phyloP scores from a whole-genome alignment of 2,888 invertebrate species.

The Dorcus parallelipipedus region DNA sequence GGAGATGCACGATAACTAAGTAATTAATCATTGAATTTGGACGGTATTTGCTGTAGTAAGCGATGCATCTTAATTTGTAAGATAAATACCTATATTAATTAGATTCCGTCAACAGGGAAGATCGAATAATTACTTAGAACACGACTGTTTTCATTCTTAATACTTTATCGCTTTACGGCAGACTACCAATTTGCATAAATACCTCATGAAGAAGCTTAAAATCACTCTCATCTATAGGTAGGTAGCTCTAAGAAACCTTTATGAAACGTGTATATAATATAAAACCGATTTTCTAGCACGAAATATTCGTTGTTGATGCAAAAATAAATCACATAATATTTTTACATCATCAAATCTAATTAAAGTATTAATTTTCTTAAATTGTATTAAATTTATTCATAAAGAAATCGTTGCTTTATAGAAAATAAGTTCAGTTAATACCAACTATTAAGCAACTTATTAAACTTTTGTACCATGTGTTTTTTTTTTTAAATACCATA shows the following conservation, averaged over 20 bases:
- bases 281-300: no score
- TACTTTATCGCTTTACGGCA: constrained; percentile 47
- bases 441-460: no score
- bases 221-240: constrained; percentile 14
- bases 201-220: constrained; percentile 30
- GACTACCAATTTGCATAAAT: constrained; percentile 46
- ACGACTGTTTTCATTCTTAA: constrained; percentile 48
- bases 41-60: constrained; percentile 47
- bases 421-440: no score
- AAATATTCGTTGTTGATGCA: no score
- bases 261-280: no score
- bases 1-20: constrained; percentile 26
- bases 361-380: no score
- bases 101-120: constrained; percentile 48
- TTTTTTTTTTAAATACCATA: no score
- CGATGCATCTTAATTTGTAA: constrained; percentile 49
- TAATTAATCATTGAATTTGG: constrained; percentile 48
- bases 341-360: no score
- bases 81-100: constrained; percentile 50
- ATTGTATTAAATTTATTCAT: no score
- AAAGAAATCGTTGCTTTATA: no score
- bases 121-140: constrained; percentile 48
- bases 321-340: no score
- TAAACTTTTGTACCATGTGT: no score
- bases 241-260: not conserved